These are phyloP conservation scores for Phaonia tiefii DNA, from an alignment of 2,888 invertebrate genomes.

Conservation along the genomic window DNA sequence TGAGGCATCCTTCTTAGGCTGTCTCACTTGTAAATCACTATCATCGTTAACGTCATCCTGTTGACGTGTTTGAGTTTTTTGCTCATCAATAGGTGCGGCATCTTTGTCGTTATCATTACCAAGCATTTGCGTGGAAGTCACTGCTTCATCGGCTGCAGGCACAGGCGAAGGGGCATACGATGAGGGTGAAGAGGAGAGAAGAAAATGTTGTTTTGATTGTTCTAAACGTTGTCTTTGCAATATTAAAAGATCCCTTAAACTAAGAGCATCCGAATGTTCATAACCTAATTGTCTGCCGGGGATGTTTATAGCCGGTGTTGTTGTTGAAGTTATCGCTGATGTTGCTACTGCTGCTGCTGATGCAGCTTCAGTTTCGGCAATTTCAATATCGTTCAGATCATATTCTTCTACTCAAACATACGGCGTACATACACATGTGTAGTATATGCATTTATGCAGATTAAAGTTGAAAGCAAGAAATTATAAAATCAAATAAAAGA, in stretches of 20 bases:
- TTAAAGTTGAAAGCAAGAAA: slow-evolving; percentile 3
- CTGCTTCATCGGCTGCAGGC: slow-evolving; percentile 72
- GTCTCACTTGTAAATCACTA: slow-evolving; percentile 69
- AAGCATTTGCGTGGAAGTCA: slow-evolving; percentile 59
- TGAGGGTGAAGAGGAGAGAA: slow-evolving; percentile 77
- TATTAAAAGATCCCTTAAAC: slow-evolving; percentile 76
- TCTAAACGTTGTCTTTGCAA: slow-evolving; percentile 77
- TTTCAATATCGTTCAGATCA: slow-evolving; percentile 68
- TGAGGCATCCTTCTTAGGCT: slow-evolving; percentile 60
- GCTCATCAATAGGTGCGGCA: too few relatives aligned
- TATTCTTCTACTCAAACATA: slow-evolving; percentile 47
- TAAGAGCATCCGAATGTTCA: slow-evolving; percentile 69
- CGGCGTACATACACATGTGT: neutral
- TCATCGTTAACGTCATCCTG: slow-evolving; percentile 56
- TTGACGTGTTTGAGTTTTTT: too few relatives aligned
- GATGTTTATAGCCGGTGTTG: slow-evolving; percentile 24
- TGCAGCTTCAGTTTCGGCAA: slow-evolving; percentile 48
- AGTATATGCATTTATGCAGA: neutral
- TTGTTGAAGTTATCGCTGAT: slow-evolving; percentile 29
- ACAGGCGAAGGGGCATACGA: slow-evolving; percentile 73
- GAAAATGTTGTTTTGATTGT: slow-evolving; percentile 78
- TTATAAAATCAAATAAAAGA: neutral
- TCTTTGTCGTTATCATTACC: slow-evolving; percentile 23
- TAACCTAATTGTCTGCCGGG: slow-evolving; percentile 36
- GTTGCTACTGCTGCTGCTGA: slow-evolving; percentile 37